Conservation (phyloP, 1,140 invertebrate genomes). For the Trachymyrmex septentrionalis region DNA sequence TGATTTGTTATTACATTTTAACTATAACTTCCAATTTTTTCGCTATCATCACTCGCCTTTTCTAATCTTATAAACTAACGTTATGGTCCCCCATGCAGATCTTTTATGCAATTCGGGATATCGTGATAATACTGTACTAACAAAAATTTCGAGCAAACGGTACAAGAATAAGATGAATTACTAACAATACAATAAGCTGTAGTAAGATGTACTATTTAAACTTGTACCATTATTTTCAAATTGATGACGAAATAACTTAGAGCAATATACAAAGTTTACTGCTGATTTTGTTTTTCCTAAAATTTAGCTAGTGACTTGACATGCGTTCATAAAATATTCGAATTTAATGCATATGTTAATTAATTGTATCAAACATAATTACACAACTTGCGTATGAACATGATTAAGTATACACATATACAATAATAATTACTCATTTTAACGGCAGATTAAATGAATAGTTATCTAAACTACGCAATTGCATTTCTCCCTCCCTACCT, state of each 20-base stretch:
- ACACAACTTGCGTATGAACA: conserved; percentile 40
- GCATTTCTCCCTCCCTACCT: background rate
- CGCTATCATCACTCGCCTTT: conserved; percentile 18
- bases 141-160: conserved; percentile 33
- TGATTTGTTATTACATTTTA: conserved; percentile 38
- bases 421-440: conserved; percentile 8
- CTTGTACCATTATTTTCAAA: background rate
- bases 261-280: background rate
- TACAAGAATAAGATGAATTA: background rate
- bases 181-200: too few species aligned
- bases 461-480: conserved; percentile 13
- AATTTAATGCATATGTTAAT: conserved; percentile 31
- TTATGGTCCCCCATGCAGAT: conserved; percentile 52
- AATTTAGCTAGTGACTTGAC: conserved; percentile 29
- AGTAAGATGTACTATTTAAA: conserved; percentile 8
- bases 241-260: conserved; percentile 32
- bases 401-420: conserved; percentile 29
- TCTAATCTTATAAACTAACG: conserved; percentile 45
- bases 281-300: conserved; percentile 12
- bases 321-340: background rate
- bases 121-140: conserved; percentile 51
- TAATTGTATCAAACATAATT: conserved; percentile 5
- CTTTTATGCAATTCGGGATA: conserved; percentile 39
- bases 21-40: conserved; percentile 32
- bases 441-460: conserved; percentile 27